These are phyloP conservation scores for Astropecten irregularis DNA, from an alignment of 53 echinoderm and acorn worm species.

Conservation along the genomic window DNA sequence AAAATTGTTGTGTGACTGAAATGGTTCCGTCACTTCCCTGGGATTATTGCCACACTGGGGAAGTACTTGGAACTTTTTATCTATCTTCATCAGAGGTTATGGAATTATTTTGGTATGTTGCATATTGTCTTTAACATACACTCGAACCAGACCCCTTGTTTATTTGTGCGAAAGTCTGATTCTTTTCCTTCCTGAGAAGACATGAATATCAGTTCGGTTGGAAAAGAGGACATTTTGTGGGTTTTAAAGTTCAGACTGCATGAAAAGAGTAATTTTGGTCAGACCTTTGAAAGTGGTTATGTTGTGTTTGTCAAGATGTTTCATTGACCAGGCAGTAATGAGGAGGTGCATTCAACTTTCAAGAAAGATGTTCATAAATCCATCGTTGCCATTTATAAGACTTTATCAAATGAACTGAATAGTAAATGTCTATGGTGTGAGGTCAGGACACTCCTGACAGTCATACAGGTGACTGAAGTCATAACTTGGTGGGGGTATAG, in stretches of 20 bases:
- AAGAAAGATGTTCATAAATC: not conserved
- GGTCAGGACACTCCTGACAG: no score
- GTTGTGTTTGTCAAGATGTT: not conserved
- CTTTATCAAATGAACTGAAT: no score
- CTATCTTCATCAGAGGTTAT: not conserved
- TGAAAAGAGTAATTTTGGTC: not conserved
- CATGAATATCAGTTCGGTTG: not conserved
- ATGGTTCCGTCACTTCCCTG: not conserved
- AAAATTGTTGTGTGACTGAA: not conserved
- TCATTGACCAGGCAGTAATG: not conserved
- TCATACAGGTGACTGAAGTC: no score
- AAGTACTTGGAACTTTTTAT: not conserved
- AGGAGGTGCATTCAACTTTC: not conserved
- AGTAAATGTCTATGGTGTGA: no score
- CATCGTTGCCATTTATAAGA: no score
- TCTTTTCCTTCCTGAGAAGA: constrained; percentile 16
- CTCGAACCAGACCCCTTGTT: not conserved
- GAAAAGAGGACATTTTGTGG: not conserved
- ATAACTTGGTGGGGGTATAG: no score
- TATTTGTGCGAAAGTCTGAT: not conserved
- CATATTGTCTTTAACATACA: not conserved
- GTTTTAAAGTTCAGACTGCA: not conserved
- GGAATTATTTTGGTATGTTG: not conserved
- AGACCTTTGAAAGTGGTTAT: not conserved
- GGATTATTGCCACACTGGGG: not conserved